These are phyloP conservation scores for Trypoxylus dichotomus DNA, from an alignment of 1,140 invertebrate genomes.

Conservation along the genomic window DNA sequence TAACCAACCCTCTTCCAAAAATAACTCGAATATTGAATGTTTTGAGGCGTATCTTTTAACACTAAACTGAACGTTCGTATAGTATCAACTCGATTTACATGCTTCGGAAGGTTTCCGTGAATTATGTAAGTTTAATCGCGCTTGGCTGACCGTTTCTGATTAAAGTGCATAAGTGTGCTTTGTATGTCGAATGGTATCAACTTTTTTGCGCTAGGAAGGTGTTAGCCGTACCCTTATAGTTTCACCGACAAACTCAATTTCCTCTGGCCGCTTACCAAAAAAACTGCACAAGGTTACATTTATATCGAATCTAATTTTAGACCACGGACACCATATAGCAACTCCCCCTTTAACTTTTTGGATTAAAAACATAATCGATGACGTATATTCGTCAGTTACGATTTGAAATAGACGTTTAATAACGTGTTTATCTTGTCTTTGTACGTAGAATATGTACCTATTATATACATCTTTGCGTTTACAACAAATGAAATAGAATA, in stretches of 20 bases:
- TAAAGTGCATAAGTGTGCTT: not conserved
- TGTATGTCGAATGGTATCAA: not conserved
- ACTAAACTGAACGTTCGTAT: too few species aligned
- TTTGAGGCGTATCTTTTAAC: not conserved
- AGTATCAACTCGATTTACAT: too few species aligned
- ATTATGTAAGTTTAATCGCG: not conserved
- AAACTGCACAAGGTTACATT: slow-evolving; percentile 17
- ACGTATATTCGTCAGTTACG: not conserved
- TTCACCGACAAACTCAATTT: not conserved
- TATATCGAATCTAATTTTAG: slow-evolving; percentile 22
- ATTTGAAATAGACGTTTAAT: not conserved
- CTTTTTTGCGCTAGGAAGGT: not conserved
- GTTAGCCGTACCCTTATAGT: not conserved
- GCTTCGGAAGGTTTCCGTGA: too few species aligned
- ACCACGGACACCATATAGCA: not conserved
- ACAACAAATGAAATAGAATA: too few species aligned
- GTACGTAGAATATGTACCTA: too few species aligned
- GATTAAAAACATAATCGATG: slow-evolving; percentile 15
- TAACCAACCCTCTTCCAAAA: not conserved
- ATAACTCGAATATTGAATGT: not conserved
- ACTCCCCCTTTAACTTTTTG: not conserved
- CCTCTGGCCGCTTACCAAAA: slow-evolving; percentile 17
- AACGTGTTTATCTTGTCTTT: too few species aligned
- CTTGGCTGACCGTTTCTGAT: not conserved
- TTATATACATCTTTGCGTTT: too few species aligned